Percentiles rank a stretch among this genome's conserved stretches.
Conservation (phyloP, 2,888 invertebrate species). For the Caenorhabditis sp. region DNA sequence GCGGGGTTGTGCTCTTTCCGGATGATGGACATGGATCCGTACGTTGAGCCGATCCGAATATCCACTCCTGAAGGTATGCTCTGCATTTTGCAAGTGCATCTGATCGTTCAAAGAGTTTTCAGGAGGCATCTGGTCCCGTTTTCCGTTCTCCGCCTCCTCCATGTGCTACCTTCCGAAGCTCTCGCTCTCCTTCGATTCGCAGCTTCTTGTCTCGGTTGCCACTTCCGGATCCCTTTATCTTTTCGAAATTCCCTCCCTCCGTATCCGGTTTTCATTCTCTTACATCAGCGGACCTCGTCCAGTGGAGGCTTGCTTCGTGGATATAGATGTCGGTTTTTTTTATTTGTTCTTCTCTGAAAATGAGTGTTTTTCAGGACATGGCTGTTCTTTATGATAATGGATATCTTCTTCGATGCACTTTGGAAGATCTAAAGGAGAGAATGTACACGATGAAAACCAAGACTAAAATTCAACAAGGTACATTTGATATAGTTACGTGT, state of each 20-base stretch:
- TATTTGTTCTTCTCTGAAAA: neutral
- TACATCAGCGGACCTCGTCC: constrained; percentile 59
- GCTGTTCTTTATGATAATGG: constrained; percentile 63
- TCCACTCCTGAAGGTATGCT: constrained; percentile 20
- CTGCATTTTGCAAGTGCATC: neutral
- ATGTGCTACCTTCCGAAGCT: constrained; percentile 51
- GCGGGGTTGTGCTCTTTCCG: constrained; percentile 62
- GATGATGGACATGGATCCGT: constrained; percentile 57
- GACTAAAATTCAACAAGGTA: too few species aligned
- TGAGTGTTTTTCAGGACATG: constrained; percentile 54
- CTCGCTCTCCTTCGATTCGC: constrained; percentile 45
- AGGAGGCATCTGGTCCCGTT: constrained; percentile 55
- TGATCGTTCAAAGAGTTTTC: constrained; percentile 9
- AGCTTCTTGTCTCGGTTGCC: constrained; percentile 45
- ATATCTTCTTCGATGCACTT: constrained; percentile 43
- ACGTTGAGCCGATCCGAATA: constrained; percentile 57
- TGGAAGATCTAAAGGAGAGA: constrained; percentile 56
- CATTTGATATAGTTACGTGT: too few species aligned
- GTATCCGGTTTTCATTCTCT: constrained; percentile 20
- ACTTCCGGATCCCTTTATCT: constrained; percentile 63
- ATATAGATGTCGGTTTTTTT: constrained; percentile 53
- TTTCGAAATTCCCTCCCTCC: constrained; percentile 59
- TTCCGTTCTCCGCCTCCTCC: constrained; percentile 58
- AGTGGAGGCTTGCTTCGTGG: constrained; percentile 60
- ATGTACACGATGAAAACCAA: constrained; percentile 54